Evolutionary conservation across 1,140 invertebrate species (phyloP).

Genomic region (Drosophila pachea): DNA sequence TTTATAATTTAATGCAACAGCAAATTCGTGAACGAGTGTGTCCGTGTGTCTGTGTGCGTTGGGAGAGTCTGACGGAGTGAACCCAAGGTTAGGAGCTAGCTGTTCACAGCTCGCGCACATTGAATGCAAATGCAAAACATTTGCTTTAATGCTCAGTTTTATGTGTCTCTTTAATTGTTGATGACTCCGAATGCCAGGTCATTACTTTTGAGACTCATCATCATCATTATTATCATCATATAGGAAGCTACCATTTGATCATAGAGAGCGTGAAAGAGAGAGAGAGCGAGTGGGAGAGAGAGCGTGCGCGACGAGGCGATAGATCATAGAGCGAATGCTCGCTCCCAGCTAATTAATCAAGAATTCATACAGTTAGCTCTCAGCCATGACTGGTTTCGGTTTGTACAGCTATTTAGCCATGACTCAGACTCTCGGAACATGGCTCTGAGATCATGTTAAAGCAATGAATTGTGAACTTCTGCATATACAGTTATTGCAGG

Average conservation of each 20-base stretch:
- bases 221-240: constrained; percentile 32
- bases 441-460: constrained; percentile 38
- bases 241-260: not conserved
- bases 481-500: constrained; percentile 17
- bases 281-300: constrained; percentile 4
- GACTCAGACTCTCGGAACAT: constrained; percentile 25
- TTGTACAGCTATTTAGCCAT: constrained; percentile 26
- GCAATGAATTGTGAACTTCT: constrained; percentile 6
- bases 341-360: constrained; percentile 73
- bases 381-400: constrained; percentile 25
- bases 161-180: constrained; percentile 33
- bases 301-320: too few relatives aligned
- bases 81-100: constrained; percentile 39
- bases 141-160: constrained; percentile 34
- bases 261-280: constrained; percentile 11
- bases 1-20: constrained; percentile 31
- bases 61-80: constrained; percentile 10
- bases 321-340: constrained; percentile 17
- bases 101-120: constrained; percentile 10
- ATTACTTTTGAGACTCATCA: constrained; percentile 21
- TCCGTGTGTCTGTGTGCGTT: not conserved
- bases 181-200: constrained; percentile 19
- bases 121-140: constrained; percentile 45
- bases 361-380: constrained; percentile 27
- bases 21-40: not conserved